Evolutionary conservation across 2,797 vertebrate genomes (phyloP).

Genomic region (Uromys caudimaculatus): DNA sequence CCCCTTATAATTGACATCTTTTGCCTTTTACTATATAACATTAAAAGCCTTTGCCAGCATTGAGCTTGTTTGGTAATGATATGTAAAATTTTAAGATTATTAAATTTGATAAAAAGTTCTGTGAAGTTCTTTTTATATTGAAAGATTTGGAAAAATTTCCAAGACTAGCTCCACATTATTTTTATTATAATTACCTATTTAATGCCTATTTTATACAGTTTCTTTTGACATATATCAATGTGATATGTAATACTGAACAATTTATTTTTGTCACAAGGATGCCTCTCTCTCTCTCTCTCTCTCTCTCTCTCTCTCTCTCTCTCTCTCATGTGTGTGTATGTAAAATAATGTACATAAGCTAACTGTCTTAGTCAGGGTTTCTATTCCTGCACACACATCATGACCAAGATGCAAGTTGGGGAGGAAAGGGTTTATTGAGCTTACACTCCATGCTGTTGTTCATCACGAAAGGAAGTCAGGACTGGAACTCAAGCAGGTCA

Average conservation of each 20-base stretch:
- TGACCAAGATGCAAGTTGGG: no score
- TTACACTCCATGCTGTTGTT: no score
- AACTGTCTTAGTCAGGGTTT: no score
- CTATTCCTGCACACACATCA: no score
- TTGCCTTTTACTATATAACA: neutral
- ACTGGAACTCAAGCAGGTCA: no score
- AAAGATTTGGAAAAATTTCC: neutral
- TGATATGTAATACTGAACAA: neutral
- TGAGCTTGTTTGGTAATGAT: neutral
- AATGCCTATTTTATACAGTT: conserved; percentile 18
- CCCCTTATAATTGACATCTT: neutral
- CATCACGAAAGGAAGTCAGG: no score
- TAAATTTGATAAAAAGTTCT: neutral
- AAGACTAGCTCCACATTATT: neutral
- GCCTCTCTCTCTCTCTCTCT: neutral
- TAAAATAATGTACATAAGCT: neutral
- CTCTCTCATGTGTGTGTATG: neutral
- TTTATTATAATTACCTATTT: neutral
- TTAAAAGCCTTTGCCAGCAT: conserved; percentile 27
- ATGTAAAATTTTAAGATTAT: neutral
- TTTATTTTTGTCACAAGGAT: neutral
- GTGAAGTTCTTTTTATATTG: neutral
- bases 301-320: neutral
- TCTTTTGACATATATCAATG: neutral
- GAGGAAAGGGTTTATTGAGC: no score